These are phyloP conservation scores for Oceanodroma leucorhoa DNA, from an alignment of 2,797 vertebrate species.

Conservation along the genomic window DNA sequence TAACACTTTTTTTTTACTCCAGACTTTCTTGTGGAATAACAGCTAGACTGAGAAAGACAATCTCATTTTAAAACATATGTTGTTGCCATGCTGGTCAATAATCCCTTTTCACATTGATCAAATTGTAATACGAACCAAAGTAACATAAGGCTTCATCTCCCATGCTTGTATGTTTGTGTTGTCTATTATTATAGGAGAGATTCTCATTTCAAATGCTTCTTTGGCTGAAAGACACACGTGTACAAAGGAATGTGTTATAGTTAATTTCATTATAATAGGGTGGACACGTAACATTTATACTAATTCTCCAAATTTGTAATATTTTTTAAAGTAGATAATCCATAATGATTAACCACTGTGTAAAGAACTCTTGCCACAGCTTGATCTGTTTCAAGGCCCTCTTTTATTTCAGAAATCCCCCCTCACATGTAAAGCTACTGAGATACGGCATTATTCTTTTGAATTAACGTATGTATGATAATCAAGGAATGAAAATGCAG, in stretches of 20 bases:
- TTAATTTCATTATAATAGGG: background rate
- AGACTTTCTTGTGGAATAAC: background rate
- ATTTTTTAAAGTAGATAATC: background rate
- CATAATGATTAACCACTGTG: background rate
- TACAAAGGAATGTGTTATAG: background rate
- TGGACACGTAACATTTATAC: background rate
- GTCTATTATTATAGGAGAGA: constrained; percentile 93
- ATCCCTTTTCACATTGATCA: background rate
- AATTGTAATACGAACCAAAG: constrained; percentile 83
- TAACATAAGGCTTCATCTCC: constrained; percentile 98
- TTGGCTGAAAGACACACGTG: constrained; percentile 83
- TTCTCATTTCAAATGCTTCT: constrained; percentile 86
- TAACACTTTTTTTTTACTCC: background rate
- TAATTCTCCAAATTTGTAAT: background rate
- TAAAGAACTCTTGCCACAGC: background rate
- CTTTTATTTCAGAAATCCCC: background rate
- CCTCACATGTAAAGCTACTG: background rate
- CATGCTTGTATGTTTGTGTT: constrained; percentile 96
- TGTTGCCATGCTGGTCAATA: background rate
- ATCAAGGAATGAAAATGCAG: constrained; percentile 32
- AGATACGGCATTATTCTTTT: background rate
- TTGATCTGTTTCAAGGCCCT: background rate
- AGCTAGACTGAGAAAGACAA: background rate
- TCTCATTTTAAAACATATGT: background rate
- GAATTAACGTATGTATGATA: background rate